phyloP scores from a whole-genome alignment of 2,113 vertebrate species.

The Psophia crepitans region DNA sequence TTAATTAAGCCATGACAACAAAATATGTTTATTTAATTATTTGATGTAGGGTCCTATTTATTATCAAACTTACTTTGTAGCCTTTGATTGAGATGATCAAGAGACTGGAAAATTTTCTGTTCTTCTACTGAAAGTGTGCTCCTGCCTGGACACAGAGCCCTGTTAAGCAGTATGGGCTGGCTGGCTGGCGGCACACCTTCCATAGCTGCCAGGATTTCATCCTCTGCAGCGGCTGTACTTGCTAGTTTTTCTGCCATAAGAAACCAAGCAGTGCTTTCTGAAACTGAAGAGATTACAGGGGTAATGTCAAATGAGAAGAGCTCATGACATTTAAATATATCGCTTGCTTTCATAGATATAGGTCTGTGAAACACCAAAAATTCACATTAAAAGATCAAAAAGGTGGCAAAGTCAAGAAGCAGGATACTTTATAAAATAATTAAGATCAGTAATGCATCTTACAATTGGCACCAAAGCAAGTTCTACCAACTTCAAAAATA shows the following conservation, averaged over 20 bases:
- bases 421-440: neutral
- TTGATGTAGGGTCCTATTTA: neutral
- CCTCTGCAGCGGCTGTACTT: conserved; percentile 55
- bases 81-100: conserved; percentile 82
- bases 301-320: neutral
- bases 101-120: conserved; percentile 82
- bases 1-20: neutral
- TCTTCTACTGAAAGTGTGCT: conserved; percentile 83
- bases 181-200: conserved; percentile 57
- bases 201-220: conserved; percentile 68
- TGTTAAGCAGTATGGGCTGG: neutral
- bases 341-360: neutral
- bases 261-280: conserved; percentile 74
- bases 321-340: neutral
- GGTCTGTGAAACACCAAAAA: neutral
- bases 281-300: conserved; percentile 68
- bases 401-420: neutral
- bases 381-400: neutral
- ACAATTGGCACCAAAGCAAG: neutral
- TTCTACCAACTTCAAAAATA: neutral
- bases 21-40: neutral
- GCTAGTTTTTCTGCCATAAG: conserved; percentile 70
- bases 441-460: neutral
- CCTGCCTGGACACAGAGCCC: neutral
- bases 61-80: conserved; percentile 79